These are phyloP conservation scores for Ischnura elegans DNA, from an alignment of 2,888 invertebrate genomes.

Conservation along the genomic window DNA sequence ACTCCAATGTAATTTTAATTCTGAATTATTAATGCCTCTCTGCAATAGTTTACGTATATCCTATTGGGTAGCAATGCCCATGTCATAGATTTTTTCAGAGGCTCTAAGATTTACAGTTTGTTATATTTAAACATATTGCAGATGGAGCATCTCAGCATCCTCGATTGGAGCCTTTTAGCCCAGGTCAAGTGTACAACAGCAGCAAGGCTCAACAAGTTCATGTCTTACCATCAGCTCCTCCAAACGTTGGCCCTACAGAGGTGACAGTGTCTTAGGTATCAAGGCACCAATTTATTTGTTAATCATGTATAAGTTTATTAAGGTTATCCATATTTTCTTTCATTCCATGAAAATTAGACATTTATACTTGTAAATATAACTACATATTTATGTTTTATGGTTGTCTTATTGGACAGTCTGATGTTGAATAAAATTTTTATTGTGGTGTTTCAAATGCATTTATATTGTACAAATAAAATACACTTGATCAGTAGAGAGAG, in stretches of 20 bases:
- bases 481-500: too few species aligned
- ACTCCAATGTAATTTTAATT: too few species aligned
- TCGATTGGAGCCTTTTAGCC: slow-evolving; percentile 91
- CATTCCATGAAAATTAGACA: neutral
- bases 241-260: slow-evolving; percentile 70
- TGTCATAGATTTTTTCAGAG: too few species aligned
- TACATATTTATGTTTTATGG: slow-evolving; percentile 33
- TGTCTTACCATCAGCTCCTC: slow-evolving; percentile 82
- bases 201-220: slow-evolving; percentile 95
- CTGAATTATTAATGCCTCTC: too few species aligned
- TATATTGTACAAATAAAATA: neutral
- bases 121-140: neutral
- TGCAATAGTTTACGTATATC: too few species aligned
- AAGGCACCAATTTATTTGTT: neutral
- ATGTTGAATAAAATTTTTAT: neutral
- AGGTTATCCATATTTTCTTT: neutral
- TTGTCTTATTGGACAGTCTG: slow-evolving; percentile 13
- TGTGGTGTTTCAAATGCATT: neutral
- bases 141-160: slow-evolving; percentile 82
- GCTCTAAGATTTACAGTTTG: neutral
- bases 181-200: slow-evolving; percentile 95
- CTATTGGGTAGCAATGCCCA: too few species aligned
- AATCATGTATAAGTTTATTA: neutral
- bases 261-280: slow-evolving; percentile 48
- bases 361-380: neutral